phyloP scores from a whole-genome alignment of 2,797 vertebrate species.

The Siniperca undulata region DNA sequence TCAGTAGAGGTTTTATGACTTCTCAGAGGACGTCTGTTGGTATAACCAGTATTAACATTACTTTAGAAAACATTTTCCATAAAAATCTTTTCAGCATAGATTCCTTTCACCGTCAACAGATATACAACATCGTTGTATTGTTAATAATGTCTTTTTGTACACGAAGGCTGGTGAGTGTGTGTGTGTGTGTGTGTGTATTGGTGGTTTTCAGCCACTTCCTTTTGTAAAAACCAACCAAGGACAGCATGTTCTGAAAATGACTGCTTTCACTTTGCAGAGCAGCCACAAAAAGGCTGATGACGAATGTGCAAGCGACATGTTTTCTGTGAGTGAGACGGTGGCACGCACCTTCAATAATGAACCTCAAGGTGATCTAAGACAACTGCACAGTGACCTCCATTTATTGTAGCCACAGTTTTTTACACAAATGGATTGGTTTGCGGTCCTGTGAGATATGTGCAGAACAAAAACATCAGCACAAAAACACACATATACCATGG shows the following conservation, averaged over 20 bases:
- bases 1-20: neutral
- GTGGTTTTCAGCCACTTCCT: constrained; percentile 79
- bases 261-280: constrained; percentile 74
- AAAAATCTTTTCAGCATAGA: constrained; percentile 44
- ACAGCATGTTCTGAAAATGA: constrained; percentile 74
- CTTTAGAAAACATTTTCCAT: constrained; percentile 32
- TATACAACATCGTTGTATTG: constrained; percentile 36
- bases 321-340: constrained; percentile 34
- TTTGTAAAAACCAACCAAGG: constrained; percentile 74
- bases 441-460: neutral
- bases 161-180: constrained; percentile 31
- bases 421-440: constrained; percentile 21
- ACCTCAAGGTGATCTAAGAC: constrained; percentile 43
- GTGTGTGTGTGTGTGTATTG: constrained; percentile 38
- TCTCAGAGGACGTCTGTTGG: neutral
- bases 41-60: neutral
- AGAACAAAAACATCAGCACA: constrained; percentile 27
- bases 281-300: constrained; percentile 58
- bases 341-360: constrained; percentile 29
- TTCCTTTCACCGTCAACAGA: constrained; percentile 49
- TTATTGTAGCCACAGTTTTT: constrained; percentile 4
- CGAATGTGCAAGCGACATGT: constrained; percentile 40
- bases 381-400: constrained; percentile 20
- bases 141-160: constrained; percentile 48
- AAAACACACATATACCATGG: neutral